Evolutionary conservation across 2,888 invertebrate species (phyloP), one percentile per base, ranked within the genome.

Genomic region (Leptinotarsa rubiginosa): DNA sequence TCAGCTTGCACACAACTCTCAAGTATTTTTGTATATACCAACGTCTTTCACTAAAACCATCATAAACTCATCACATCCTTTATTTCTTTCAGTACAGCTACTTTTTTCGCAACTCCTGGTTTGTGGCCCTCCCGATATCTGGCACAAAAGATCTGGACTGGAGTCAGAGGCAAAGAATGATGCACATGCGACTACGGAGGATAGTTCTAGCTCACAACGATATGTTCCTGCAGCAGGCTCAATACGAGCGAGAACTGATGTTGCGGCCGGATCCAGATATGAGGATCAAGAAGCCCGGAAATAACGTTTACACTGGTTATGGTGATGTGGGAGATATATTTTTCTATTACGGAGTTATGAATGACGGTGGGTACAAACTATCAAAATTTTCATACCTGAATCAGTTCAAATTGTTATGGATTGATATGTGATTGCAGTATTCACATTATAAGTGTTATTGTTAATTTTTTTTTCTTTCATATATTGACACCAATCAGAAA

Each of bases 261-360:
- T 67, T 85, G n/a, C 77, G 83, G 68, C 80, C 81, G 5, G 75
- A 79, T 56, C 76, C 81, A 0, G 74, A 74, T 0, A 49, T 70
- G 3, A 74, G 77, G 47, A 77, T 84, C 2, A 85, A 78, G 65
- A 84, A 80, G 69, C 86, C 86, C 0, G 82, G 82, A 18, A 85
- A 84, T 68, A 83, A 84, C 47, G 85, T 86, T 10, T 87, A 87
- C 72, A 86, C 86, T 1, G 86, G 86, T 0, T 87, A 85, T 66
- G 87, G 87, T 1, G 85, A 86, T 67, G 84, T 85, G 3, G 83
- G 83, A 20, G 82, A 84, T 64, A 83, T 78, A 25, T 86, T 87
- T 75, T 87, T 84, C 69, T 86, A 83, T 77, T 87, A 87, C 71
- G 87, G 87, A 18, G 85, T 83, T 13, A 86, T 86, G 86, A 86